Evolutionary conservation across 2,797 vertebrate species (phyloP).

Genomic region (Heteromormyrus szaboi): DNA sequence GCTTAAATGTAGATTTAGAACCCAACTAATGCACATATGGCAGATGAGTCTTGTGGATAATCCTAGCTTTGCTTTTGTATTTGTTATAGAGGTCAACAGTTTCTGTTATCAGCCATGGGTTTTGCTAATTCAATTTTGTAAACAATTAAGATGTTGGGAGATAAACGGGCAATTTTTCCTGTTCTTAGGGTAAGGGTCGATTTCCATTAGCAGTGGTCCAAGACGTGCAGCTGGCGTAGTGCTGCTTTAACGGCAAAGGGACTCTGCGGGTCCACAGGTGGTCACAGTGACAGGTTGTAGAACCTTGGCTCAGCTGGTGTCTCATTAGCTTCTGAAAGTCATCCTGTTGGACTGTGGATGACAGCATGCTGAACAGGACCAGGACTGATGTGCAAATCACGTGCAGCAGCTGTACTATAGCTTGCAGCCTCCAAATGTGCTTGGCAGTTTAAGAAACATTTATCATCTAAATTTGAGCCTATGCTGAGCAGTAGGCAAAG

Average conservation of each 20-base stretch:
- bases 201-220: neutral
- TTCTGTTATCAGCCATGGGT: neutral
- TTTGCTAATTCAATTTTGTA: neutral
- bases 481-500: neutral
- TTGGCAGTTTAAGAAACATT: neutral
- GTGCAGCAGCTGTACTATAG: neutral
- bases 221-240: neutral
- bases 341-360: neutral
- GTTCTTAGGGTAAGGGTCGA: neutral
- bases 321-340: neutral
- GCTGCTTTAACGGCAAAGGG: neutral
- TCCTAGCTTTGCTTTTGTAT: neutral
- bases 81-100: neutral
- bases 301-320: neutral
- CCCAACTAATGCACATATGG: neutral
- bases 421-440: neutral
- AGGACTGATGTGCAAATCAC: neutral
- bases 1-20: neutral
- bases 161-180: neutral
- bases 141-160: neutral
- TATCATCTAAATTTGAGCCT: neutral
- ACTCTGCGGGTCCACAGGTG: neutral
- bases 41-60: neutral
- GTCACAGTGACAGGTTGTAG: neutral
- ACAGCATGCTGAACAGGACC: neutral